Evolutionary conservation across 2,888 invertebrate genomes (phyloP).

Genomic region (Drosophila meridionalis): DNA sequence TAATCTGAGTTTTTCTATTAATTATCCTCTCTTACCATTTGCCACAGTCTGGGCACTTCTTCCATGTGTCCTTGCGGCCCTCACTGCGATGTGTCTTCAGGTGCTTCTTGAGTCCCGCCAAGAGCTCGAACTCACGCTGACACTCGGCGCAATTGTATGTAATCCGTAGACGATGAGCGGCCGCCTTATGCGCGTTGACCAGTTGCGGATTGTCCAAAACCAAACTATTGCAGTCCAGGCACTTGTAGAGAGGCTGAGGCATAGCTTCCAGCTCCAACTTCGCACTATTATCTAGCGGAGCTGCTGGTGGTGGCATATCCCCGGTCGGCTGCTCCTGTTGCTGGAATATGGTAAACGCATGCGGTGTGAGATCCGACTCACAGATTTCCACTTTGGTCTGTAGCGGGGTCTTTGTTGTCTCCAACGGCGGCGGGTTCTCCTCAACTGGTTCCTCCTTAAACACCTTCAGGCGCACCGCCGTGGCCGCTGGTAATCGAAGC

Average conservation of each 20-base stretch:
- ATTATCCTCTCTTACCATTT: constrained; percentile 79
- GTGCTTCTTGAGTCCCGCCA: constrained; percentile 83
- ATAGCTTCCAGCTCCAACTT: constrained; percentile 53
- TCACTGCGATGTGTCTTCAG: constrained; percentile 82
- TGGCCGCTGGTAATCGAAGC: constrained; percentile 59
- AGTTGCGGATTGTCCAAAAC: constrained; percentile 73
- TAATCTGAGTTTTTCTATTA: background rate
- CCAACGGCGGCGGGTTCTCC: constrained; percentile 36
- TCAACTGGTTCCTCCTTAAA: constrained; percentile 77
- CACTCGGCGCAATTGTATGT: constrained; percentile 82
- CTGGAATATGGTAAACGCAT: constrained; percentile 71
- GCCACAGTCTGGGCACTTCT: constrained; percentile 84
- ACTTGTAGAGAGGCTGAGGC: constrained; percentile 79
- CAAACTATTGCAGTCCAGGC: constrained; percentile 80
- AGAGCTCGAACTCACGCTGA: constrained; percentile 81
- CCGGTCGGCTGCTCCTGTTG: constrained; percentile 38
- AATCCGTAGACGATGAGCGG: constrained; percentile 78
- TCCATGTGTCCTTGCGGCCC: constrained; percentile 83
- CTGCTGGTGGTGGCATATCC: constrained; percentile 66
- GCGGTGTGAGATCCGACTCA: constrained; percentile 65
- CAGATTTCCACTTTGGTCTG: constrained; percentile 62
- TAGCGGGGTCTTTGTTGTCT: constrained; percentile 19
- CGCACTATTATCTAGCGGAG: constrained; percentile 22
- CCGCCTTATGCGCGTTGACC: constrained; percentile 76
- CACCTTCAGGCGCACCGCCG: constrained; percentile 70